Percentiles rank a stretch among this genome's conserved stretches.
phyloP scores from a whole-genome alignment of 2,797 vertebrate species.

The Tangara arthus region DNA sequence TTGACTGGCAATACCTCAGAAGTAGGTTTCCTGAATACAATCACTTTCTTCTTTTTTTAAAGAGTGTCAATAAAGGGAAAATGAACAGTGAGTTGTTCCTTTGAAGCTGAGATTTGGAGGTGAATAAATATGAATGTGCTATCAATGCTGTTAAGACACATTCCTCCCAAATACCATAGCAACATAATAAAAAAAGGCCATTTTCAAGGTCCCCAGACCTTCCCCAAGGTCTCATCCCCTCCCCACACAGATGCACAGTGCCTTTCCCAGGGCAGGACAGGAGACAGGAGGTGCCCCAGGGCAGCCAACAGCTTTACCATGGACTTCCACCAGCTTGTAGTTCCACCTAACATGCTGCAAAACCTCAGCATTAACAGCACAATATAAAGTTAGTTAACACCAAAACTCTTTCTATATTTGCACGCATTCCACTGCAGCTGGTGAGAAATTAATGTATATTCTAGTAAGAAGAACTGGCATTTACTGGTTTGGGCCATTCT shows the following conservation, averaged over 20 bases:
- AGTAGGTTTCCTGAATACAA: background rate
- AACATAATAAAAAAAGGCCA: background rate
- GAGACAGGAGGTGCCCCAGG: background rate
- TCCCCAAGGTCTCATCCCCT: background rate
- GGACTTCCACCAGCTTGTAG: fast-evolving
- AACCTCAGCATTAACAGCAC: background rate
- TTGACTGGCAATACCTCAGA: background rate
- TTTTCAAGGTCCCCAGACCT: background rate
- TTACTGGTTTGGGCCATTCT: background rate
- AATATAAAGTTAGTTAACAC: background rate
- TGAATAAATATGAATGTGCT: background rate
- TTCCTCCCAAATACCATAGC: background rate
- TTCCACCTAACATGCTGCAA: background rate
- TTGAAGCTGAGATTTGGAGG: background rate
- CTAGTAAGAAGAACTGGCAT: background rate
- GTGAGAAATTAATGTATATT: background rate
- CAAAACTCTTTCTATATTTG: background rate
- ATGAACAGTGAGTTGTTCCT: fast-evolving
- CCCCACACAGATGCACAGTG: fast-evolving
- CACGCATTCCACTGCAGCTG: background rate
- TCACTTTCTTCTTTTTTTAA: background rate
- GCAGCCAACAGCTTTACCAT: background rate
- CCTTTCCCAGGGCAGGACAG: background rate
- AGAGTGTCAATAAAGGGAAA: background rate
- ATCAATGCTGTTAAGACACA: background rate